Evolutionary conservation across 2,797 vertebrate genomes (phyloP), one percentile per base, ranked within the genome.

Genomic region (Microchirus variegatus): DNA sequence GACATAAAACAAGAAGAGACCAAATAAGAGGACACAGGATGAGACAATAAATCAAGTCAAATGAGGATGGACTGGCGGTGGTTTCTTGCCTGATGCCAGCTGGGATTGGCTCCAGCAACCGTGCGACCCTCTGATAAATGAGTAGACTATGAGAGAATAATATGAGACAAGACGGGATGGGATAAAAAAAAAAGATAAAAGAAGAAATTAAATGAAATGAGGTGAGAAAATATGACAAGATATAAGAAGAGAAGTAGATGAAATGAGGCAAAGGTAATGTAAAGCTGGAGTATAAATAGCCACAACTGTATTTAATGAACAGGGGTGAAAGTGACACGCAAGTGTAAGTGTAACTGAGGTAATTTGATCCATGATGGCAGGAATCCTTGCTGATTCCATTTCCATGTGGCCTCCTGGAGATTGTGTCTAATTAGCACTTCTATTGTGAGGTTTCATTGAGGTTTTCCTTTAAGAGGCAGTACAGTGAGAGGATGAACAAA

Each of bases 281-380:
- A 44, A 48, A 13, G 17, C 17, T 47, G n/a, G 14, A 40, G 9
- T 58, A 51, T 53, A 45, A 70, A 67, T 48, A 67, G 40, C 41
- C 2, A 53, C 7, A 31, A 18, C 36, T 2, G 5, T 40, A 40
- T 43, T 18, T 49, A 40, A 73, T 67, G 53, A 73, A 26, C 9
- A 36, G 26, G 52, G 43, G 43, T 62, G 46, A 22, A n/a, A 16
- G 4, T 5, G 19, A 18, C 4, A 16, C 14, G 16, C 37, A 31
- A 10, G 41, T 60, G 45, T 8, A 56, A 55, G 63, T 55, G 41
- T 62, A 37, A 75, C 53, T 58, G 8, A 43, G 8, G 17, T 41
- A n/a, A 61, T 74, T 53, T 59, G 16, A 38, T 64, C 43, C 31
- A 10, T 51, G 46, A 61, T 42, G 70, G 65, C 31, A n/a, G 54